A percentile compares a stretch with the other conserved stretches of the same genome.
phyloP scores from a whole-genome alignment of 2,888 invertebrate genomes.

The Drosophila sordidapex region DNA sequence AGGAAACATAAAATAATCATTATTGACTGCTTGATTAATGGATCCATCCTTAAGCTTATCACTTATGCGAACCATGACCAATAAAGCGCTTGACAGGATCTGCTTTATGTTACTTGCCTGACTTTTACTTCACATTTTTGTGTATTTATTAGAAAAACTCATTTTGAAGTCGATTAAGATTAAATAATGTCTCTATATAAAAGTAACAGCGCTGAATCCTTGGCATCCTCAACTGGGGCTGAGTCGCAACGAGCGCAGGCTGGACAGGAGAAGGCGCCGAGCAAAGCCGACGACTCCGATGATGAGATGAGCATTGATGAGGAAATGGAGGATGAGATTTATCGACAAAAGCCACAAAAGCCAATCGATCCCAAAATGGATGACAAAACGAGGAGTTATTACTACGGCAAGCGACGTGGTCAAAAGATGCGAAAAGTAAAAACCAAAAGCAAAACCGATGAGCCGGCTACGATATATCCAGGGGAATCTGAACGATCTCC shows the following conservation, averaged over 20 bases:
- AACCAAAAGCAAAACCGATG: background rate
- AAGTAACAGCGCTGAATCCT: background rate
- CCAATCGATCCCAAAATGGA: background rate
- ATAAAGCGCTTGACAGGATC: background rate
- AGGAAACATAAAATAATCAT: background rate
- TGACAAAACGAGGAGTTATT: background rate
- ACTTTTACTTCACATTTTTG: background rate
- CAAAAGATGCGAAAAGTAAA: background rate
- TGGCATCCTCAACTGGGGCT: background rate
- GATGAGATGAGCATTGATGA: background rate
- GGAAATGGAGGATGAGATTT: background rate
- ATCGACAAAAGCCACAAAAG: background rate
- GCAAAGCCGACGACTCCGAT: background rate
- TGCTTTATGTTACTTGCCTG: background rate
- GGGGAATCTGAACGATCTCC: background rate
- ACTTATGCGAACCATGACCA: background rate
- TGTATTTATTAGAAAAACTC: rapidly evolving
- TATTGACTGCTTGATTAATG: background rate
- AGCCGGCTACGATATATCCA: slow-evolving; percentile 14
- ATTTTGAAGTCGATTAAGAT: background rate
- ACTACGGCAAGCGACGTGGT: background rate
- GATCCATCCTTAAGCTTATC: background rate
- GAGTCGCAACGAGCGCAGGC: background rate
- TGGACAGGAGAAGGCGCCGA: background rate
- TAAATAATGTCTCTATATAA: background rate